Conservation (phyloP, 2,888 invertebrate genomes). For the Harpagoxenus sublaevis region DNA sequence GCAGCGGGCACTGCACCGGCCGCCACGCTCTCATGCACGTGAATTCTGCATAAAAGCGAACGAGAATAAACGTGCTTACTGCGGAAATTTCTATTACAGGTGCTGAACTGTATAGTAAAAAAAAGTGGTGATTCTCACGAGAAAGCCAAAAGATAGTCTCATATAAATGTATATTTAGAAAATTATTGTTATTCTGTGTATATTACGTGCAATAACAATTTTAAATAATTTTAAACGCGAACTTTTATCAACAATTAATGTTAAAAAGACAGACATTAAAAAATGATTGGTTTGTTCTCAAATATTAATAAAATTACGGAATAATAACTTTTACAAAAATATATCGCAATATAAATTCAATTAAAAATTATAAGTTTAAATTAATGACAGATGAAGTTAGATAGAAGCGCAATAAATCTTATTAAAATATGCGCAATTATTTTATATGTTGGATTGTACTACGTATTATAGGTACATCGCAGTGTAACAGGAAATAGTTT, state of each 20-base stretch:
- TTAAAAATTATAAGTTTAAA: not conserved
- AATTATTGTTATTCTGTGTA: not conserved
- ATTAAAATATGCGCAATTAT: not conserved
- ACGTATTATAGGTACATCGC: conserved; percentile 5
- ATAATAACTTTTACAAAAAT: not conserved
- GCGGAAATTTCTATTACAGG: conserved; percentile 35
- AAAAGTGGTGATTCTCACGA: not conserved
- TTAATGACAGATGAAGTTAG: not conserved
- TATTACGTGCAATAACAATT: not conserved
- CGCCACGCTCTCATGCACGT: conserved; percentile 82
- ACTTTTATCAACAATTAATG: not conserved
- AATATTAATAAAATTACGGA: not conserved
- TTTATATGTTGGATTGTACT: not conserved
- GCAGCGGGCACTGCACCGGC: conserved; percentile 79
- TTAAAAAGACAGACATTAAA: not conserved
- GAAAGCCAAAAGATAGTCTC: not conserved
- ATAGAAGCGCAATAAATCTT: not conserved
- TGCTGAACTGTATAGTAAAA: not conserved
- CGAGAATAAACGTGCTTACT: conserved; percentile 19
- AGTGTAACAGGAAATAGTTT: conserved; percentile 17
- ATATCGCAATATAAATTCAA: not conserved
- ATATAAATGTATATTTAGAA: not conserved
- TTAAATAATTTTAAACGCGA: not conserved
- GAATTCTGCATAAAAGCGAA: conserved; percentile 76
- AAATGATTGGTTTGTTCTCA: not conserved